These are phyloP conservation scores for Morone chrysops DNA, from an alignment of 2,113 vertebrate genomes.

Conservation along the genomic window DNA sequence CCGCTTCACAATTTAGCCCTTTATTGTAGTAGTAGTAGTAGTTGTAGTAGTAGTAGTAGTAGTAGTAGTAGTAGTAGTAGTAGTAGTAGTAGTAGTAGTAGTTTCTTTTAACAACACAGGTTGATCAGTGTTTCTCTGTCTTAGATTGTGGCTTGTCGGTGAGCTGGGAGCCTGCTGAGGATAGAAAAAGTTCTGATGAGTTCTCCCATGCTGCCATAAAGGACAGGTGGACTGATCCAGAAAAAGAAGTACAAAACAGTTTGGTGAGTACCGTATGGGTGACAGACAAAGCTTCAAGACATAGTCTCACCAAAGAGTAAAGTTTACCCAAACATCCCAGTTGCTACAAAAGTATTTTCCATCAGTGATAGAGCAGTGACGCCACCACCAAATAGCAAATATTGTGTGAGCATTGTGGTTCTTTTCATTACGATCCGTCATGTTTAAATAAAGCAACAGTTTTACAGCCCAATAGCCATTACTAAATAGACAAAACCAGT, in stretches of 20 bases:
- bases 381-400: not conserved
- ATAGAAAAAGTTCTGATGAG: constrained; percentile 27
- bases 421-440: not conserved
- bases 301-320: not conserved
- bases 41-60: not conserved
- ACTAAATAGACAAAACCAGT: not conserved
- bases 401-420: not conserved
- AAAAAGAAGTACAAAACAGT: constrained; percentile 28
- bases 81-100: too few relatives aligned
- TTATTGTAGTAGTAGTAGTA: not conserved
- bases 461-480: not conserved
- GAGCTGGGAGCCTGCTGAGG: constrained; percentile 52
- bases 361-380: too few relatives aligned
- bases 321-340: not conserved
- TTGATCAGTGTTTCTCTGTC: constrained; percentile 14
- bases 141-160: constrained; percentile 74
- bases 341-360: not conserved
- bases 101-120: too few relatives aligned
- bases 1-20: not conserved
- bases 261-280: constrained; percentile 37
- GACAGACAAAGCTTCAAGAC: not conserved
- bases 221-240: constrained; percentile 37
- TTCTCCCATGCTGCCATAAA: constrained; percentile 41
- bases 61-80: too few relatives aligned
- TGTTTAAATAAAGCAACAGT: not conserved